Percentiles rank a stretch among this genome's conserved stretches.
phyloP scores from a whole-genome alignment of 2,888 invertebrate species.

The Lottia gigantea region DNA sequence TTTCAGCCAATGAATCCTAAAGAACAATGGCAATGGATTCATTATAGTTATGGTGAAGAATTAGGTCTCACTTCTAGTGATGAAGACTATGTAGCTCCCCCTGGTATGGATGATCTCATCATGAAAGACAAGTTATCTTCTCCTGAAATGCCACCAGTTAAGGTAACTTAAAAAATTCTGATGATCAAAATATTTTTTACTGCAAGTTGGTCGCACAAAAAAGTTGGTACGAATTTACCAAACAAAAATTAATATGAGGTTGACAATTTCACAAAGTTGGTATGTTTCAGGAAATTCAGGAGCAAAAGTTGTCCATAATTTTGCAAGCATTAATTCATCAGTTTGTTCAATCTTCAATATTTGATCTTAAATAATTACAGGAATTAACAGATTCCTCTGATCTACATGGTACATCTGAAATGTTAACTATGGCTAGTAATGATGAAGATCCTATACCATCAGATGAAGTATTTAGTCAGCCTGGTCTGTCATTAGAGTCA shows the following conservation, averaged over 20 bases:
- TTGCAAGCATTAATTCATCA: background rate
- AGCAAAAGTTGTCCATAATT: no score
- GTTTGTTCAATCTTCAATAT: background rate
- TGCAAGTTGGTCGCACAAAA: no score
- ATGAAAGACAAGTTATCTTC: constrained; percentile 34
- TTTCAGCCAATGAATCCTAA: constrained; percentile 79
- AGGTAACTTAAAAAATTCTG: no score
- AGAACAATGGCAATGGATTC: constrained; percentile 92
- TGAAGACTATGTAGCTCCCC: constrained; percentile 73
- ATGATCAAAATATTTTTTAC: no score
- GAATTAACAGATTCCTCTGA: constrained; percentile 37
- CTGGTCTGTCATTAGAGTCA: constrained; percentile 11
- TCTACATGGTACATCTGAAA: constrained; percentile 15
- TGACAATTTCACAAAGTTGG: no score
- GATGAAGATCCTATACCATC: constrained; percentile 11
- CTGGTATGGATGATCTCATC: constrained; percentile 34
- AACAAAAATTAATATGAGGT: no score
- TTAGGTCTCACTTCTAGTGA: constrained; percentile 82
- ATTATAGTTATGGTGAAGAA: constrained; percentile 93
- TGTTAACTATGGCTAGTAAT: background rate
- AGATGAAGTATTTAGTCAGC: constrained; percentile 31
- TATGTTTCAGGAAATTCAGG: no score
- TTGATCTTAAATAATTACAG: constrained; percentile 4
- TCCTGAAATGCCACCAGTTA: constrained; percentile 1
- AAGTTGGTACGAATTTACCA: no score